Base-by-base conservation (phyloP, 2,888 invertebrate species). In the Lycaena phlaeas region DNA sequence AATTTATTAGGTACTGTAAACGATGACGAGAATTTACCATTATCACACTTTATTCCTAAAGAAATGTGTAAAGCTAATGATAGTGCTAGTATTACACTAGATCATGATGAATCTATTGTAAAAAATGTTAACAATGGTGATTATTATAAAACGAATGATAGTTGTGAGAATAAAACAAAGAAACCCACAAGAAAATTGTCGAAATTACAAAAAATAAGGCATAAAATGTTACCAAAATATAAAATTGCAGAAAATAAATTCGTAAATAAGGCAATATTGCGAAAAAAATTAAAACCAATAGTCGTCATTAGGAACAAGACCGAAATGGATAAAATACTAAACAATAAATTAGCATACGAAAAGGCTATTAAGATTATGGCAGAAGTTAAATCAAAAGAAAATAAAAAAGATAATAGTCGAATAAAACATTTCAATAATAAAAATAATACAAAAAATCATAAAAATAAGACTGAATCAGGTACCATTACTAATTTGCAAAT, bases 321-420 rank as follows among this genome's bases (percentile, higher is more conserved):
- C n/a, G 44, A 48, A 43, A 49, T 52, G 36, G 52, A 58, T 12
- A 49, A 53, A 14, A 48, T 61, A 27, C 43, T 68, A 9, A 68
- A 73, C 48, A 56, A 64, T 38, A 70, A 68, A 53, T 47, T 49
- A 26, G 65, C 63, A 25, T 76, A 73, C 54, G 71, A 73, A 48
- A 78, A 73, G 41, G 73, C 79, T 28, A 57, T 68, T 1, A 66
- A 62, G 57, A 52, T 76, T 26, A 66, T 77, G 59, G 54, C 68
- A 12, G 68, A 72, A 53, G 38, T 68, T 12, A 77, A 67, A 36
- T 48, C 50, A 42, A 53, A 61, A 47, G 51, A 49, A 28, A 42
- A 30, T 3, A 45, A 37, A 34, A 38, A 15, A 9, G 34, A 42
- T 22, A 48, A 36, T 27, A 36, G 41, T 12, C n/a, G 15, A 6